Conservation (phyloP, 2,113 vertebrate species). For the Protobothrops flavoviridis region DNA sequence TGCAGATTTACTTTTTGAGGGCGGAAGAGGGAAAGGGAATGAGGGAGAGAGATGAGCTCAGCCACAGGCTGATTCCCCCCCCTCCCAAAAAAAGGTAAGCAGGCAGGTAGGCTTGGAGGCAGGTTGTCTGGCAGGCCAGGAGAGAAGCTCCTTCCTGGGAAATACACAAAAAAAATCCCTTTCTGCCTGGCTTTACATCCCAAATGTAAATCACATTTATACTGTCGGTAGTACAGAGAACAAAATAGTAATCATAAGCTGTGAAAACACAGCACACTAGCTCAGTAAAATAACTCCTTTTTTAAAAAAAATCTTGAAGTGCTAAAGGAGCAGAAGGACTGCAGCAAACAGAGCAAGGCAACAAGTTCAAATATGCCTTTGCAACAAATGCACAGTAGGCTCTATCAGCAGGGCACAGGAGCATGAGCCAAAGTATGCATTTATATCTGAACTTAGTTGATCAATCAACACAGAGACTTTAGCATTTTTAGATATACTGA, state of each 20-base stretch:
- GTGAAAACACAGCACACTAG: background rate
- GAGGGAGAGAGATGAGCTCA: background rate
- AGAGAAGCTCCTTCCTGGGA: background rate
- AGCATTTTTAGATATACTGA: too few relatives aligned
- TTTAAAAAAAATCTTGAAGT: background rate
- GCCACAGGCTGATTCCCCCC: background rate
- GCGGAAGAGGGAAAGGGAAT: too few relatives aligned
- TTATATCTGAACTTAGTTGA: background rate
- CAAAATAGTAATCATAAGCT: background rate
- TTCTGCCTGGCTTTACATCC: background rate
- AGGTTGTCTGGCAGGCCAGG: background rate
- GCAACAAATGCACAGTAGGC: background rate
- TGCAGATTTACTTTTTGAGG: background rate
- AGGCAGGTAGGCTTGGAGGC: background rate
- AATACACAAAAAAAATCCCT: background rate
- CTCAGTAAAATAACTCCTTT: background rate
- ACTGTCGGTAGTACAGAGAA: background rate
- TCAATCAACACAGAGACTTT: background rate
- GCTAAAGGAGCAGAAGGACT: background rate
- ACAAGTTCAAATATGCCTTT: background rate
- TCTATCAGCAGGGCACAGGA: background rate
- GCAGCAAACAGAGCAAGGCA: background rate
- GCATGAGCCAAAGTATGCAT: background rate
- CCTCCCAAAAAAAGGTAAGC: background rate
- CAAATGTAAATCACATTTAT: background rate